Base-by-base conservation (phyloP, 1,140 invertebrate genomes). In the Odontomachus brunneus region DNA sequence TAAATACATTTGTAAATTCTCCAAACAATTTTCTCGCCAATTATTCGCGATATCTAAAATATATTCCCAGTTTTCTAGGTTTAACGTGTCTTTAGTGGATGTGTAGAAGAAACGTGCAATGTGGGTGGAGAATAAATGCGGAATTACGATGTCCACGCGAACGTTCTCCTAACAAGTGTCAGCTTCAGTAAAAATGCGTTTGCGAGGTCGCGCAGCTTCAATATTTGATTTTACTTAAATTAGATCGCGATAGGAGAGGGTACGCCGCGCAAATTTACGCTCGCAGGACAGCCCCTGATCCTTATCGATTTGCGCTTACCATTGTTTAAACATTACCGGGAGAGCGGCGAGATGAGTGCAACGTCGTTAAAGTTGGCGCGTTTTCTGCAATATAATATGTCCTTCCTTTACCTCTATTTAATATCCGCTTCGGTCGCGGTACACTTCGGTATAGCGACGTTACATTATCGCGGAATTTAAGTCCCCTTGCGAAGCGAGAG, bases 221-320 rank as follows among this genome's bases (percentile, higher is more conserved):
- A 86, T 86, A 86, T 86, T 83, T 83, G 82, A 86, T 86, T 86
- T 66, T 67, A 15, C 53, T 87, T 78, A 73, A 83, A 87, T 86
- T 84, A 84, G 71, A 78, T 67, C 29, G 24, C 19, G 84, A 87
- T 66, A 86, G 33, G 59, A 86, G 26, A n/a, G 38, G 29, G 5
- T 5, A 72, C 38, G 69, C 74, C 53, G 17, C 4, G 14, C 14
- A 55, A 82, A 59, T 74, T 75, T 73, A 55, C 53, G 9, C 59
- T 57, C 7, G 22, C 33, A 26, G 2, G 17, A 4, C 26, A 17
- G 5, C 60, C 19, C 51, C 15, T 22, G 81, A 86, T 76, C 74
- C 83, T 83, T 78, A 72, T 87, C 72, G 44, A 73, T 62, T 17
- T 33, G 2, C 14, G 51, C 14, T 59, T 51, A 24, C 19, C 60